Conservation (phyloP, 2,888 invertebrate genomes). For the Gari tellinella region DNA sequence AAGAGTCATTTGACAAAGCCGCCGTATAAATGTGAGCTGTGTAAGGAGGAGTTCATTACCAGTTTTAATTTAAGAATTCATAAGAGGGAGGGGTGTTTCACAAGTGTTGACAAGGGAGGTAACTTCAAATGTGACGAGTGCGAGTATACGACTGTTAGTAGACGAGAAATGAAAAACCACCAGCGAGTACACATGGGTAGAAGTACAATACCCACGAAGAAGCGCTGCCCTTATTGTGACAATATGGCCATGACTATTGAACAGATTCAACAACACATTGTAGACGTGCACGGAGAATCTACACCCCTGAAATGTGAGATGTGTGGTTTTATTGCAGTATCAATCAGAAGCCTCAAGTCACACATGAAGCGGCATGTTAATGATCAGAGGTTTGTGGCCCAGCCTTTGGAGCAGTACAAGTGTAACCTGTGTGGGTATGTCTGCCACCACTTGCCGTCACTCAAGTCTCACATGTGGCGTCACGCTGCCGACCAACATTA, state of each 20-base stretch:
- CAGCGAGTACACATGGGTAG: constrained; percentile 52
- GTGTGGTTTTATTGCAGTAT: constrained; percentile 82
- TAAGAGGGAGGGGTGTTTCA: constrained; percentile 56
- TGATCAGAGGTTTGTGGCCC: constrained; percentile 82
- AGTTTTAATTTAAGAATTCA: constrained; percentile 62
- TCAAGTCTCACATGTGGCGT: constrained; percentile 84
- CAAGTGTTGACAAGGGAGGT: constrained; percentile 51
- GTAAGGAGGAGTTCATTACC: constrained; percentile 62
- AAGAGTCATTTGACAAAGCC: constrained; percentile 65
- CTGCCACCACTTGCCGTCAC: constrained; percentile 83
- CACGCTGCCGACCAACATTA: constrained; percentile 83
- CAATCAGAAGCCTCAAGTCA: constrained; percentile 81
- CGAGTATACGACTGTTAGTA: constrained; percentile 66
- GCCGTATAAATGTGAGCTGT: constrained; percentile 67
- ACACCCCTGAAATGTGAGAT: constrained; percentile 76
- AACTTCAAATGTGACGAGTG: constrained; percentile 72
- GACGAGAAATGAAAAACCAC: constrained; percentile 70
- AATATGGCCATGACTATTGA: constrained; percentile 62
- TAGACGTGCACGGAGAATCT: constrained; percentile 62
- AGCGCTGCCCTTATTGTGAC: constrained; percentile 75
- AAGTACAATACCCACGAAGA: constrained; percentile 39
- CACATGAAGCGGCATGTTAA: constrained; percentile 84
- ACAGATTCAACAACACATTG: constrained; percentile 63
- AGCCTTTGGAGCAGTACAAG: constrained; percentile 84
- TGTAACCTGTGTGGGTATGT: constrained; percentile 83